Percentiles rank a stretch among this genome's conserved stretches.
phyloP scores from a whole-genome alignment of 1,140 invertebrate genomes.

The Thrips palmi region DNA sequence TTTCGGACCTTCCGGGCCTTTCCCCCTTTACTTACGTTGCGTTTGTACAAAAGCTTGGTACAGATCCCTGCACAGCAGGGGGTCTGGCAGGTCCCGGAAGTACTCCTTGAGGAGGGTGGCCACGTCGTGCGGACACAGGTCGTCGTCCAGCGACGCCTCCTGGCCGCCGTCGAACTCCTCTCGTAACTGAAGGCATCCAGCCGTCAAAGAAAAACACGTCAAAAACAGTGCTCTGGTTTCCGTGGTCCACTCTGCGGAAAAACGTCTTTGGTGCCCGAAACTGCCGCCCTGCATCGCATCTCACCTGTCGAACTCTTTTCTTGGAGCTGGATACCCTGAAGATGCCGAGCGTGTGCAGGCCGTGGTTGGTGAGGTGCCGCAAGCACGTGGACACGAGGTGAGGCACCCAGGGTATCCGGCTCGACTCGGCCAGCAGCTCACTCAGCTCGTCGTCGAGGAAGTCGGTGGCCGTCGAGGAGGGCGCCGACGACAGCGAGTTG shows the following conservation, averaged over 20 bases:
- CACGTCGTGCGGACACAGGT: constrained; percentile 81
- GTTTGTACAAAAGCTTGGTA: constrained; percentile 79
- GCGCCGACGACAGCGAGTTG: constrained; percentile 24
- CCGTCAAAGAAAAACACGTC: neutral
- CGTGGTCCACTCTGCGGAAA: neutral
- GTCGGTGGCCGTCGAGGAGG: constrained; percentile 23
- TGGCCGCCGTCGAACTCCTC: constrained; percentile 78
- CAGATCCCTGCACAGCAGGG: constrained; percentile 70
- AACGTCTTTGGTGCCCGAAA: neutral
- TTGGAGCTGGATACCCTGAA: constrained; percentile 81
- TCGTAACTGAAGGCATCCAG: constrained; percentile 40
- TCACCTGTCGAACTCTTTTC: constrained; percentile 76
- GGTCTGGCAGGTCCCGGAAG: constrained; percentile 81
- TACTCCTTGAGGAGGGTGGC: constrained; percentile 85
- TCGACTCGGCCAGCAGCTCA: constrained; percentile 19
- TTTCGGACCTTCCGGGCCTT: neutral
- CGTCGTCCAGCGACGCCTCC: constrained; percentile 52
- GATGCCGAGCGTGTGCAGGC: constrained; percentile 65
- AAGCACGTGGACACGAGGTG: constrained; percentile 58
- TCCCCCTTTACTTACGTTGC: constrained; percentile 57
- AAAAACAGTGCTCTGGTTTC: no score
- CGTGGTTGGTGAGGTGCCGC: constrained; percentile 56
- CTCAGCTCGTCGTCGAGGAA: constrained; percentile 18
- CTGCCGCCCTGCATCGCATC: constrained; percentile 7
- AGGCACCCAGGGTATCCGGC: constrained; percentile 35